Evolutionary conservation across 2,797 vertebrate species (phyloP).

Genomic region (Alcedo atthis): DNA sequence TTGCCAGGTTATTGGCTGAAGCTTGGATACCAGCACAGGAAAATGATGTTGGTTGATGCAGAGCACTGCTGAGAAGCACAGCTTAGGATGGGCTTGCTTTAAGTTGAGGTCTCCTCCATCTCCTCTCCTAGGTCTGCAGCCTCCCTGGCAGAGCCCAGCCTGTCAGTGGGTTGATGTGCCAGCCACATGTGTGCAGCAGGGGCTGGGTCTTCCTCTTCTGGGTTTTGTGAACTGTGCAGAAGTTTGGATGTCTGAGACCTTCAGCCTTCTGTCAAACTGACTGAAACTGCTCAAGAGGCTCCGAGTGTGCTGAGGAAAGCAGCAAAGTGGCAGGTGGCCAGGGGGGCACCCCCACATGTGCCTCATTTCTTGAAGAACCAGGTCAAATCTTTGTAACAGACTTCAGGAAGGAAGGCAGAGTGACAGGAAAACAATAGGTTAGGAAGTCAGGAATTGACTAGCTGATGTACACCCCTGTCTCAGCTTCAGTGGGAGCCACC

Average conservation of each 20-base stretch:
- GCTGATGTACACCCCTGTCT: not conserved
- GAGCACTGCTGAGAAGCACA: not conserved
- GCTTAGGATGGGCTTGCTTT: not conserved
- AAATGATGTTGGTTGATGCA: fast-evolving
- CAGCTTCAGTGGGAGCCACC: not conserved
- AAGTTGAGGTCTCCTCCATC: not conserved
- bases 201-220: not conserved
- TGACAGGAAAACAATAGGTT: not conserved
- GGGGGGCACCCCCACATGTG: not conserved
- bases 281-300: conserved; percentile 42
- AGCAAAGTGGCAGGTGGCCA: conserved; percentile 35
- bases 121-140: not conserved
- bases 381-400: conserved; percentile 9
- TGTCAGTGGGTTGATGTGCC: not conserved
- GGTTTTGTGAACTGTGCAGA: not conserved
- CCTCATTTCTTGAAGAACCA: conserved; percentile 35
- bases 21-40: not conserved
- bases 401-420: not conserved
- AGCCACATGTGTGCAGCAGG: not conserved
- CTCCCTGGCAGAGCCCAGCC: not conserved
- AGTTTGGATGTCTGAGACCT: not conserved
- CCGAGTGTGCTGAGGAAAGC: conserved; percentile 18
- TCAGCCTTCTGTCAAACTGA: conserved; percentile 29
- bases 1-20: not conserved
- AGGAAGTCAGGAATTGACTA: not conserved